A percentile compares a stretch with the other conserved stretches of the same genome.
Conservation (phyloP, 2,888 invertebrate genomes). For the Mellilla xanthometata region DNA sequence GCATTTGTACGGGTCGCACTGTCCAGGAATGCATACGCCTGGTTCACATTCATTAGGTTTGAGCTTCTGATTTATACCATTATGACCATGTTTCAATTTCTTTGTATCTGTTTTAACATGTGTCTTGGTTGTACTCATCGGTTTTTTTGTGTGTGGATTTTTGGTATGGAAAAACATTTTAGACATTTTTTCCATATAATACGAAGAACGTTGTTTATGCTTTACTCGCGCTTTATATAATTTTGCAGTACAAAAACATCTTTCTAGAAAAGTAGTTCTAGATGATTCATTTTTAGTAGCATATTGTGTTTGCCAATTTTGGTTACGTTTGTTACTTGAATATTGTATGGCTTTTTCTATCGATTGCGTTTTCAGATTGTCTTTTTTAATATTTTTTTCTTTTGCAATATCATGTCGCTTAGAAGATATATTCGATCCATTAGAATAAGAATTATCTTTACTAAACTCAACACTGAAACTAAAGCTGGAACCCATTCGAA, state of each 20-base stretch:
- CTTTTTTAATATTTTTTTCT: no score
- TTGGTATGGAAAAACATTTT: not conserved
- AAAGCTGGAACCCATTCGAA: conserved; percentile 42
- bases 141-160: not conserved
- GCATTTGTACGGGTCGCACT: not conserved
- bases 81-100: not conserved
- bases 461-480: conserved; percentile 46
- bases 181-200: not conserved
- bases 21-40: not conserved
- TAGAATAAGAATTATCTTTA: conserved; percentile 22
- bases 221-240: conserved; percentile 10
- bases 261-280: conserved; percentile 8
- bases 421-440: no score
- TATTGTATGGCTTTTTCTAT: no score
- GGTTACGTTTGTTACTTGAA: no score
- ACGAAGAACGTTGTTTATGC: not conserved
- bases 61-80: not conserved
- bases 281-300: conserved; percentile 30
- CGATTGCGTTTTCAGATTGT: no score
- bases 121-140: not conserved
- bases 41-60: not conserved
- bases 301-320: not conserved
- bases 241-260: conserved; percentile 47
- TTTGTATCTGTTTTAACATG: not conserved
- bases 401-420: no score